Base-by-base conservation (phyloP, 2,888 invertebrate genomes). In the Calephelis perditalis region DNA sequence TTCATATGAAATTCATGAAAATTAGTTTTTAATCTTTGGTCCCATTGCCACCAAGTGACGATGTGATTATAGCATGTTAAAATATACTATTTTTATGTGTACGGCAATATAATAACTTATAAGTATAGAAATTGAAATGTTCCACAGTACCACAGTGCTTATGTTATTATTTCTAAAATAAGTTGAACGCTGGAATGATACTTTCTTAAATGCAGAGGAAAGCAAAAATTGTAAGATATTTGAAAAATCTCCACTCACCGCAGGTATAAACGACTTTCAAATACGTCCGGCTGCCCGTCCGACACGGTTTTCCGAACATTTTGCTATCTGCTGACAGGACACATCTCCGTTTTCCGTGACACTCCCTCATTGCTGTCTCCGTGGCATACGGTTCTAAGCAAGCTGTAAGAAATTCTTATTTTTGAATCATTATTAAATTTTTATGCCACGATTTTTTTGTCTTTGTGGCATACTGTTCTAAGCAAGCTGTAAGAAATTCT, bases 361-460 rank as follows among this genome's bases (percentile, higher is more conserved):
- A 96, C 71, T 94, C 92, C 75, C 95, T 93, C 95, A 97, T 96
- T 60, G 97, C 95, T 15, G 95, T 96, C 86, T 98, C 97, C n/a
- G 97, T 96, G 6, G 97, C 96, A 83, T 96, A 96, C 71, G 95
- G 95, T 70, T 96, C 96, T 81, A 96, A 91, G 81, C 98, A 98
- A 15, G 96, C 97, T 97, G 71, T 8, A n/a, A 60, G 61, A 65
- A 58, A 63, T 11, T 52, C 10, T 11, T 40, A 40, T 40, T 40
- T 15, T 26, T 26, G 26, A 26, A 26, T 26, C 26, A 26, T 3
- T 3, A 26, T 26, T 26, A 26, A 26, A 26, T 26, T 26, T 40
- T 40, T 40, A 5, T 40, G 8, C 6, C 40, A 40, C 1, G 5
- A 1, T 7, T 7, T 7, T 40, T 6, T 40, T 4, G 6, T 40